These are phyloP conservation scores for Valencia hispanica DNA, from an alignment of 2,797 vertebrate genomes.

Conservation along the genomic window DNA sequence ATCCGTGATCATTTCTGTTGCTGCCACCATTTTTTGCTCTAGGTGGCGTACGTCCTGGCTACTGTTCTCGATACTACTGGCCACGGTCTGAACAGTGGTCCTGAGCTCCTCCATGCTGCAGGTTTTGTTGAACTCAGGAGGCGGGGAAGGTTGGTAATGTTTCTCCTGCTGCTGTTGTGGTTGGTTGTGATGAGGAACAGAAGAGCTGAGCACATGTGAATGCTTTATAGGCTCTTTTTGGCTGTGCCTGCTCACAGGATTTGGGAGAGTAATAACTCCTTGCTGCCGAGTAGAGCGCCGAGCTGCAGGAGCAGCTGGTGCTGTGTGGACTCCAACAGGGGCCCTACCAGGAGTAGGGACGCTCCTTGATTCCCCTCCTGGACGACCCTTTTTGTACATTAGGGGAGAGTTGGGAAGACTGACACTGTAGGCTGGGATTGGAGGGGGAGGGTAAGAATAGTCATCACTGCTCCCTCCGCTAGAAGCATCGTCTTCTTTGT, in stretches of 20 bases:
- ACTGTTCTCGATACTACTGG: slow-evolving; percentile 48
- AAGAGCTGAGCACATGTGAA: not conserved
- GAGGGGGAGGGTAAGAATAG: slow-evolving; percentile 67
- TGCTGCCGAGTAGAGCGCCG: slow-evolving; percentile 11
- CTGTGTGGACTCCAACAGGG: slow-evolving; percentile 18
- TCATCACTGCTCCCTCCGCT: slow-evolving; percentile 38
- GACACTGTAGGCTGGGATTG: slow-evolving; percentile 54
- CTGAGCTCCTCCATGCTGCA: slow-evolving; percentile 64
- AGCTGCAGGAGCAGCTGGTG: slow-evolving; percentile 38
- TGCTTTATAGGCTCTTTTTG: slow-evolving; percentile 1
- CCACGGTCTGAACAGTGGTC: slow-evolving; percentile 51
- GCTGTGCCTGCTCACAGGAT: not conserved
- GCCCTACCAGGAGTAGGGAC: slow-evolving; percentile 32
- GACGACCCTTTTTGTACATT: slow-evolving; percentile 23
- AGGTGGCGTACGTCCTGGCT: slow-evolving; percentile 51
- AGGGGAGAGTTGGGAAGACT: slow-evolving; percentile 62
- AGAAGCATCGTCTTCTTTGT: not conserved
- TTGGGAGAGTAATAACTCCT: slow-evolving; percentile 14
- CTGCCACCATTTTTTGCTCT: slow-evolving; percentile 62
- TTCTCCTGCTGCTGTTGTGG: slow-evolving; percentile 15
- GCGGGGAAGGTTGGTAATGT: not conserved
- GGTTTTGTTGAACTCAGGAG: slow-evolving; percentile 38
- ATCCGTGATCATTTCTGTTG: slow-evolving; percentile 62
- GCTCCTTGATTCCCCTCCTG: slow-evolving; percentile 31
- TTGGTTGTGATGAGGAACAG: slow-evolving; percentile 1